A percentile compares a stretch with the other conserved stretches of the same genome.
Conservation (phyloP, 2,797 vertebrate species). For the Pseudopleuronectes americanus region DNA sequence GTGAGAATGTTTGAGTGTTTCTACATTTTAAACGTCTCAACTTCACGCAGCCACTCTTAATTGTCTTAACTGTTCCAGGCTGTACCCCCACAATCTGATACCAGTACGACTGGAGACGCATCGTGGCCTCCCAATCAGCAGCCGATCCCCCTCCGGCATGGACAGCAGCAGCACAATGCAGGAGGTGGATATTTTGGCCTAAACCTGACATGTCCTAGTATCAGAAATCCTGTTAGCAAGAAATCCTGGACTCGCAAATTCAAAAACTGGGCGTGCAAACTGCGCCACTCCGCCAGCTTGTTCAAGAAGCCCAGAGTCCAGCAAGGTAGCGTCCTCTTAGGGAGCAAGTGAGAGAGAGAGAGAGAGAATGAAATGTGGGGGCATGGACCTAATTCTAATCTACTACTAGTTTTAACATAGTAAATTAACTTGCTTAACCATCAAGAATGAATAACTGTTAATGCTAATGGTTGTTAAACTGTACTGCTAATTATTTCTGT, state of each 20-base stretch:
- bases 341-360: slow-evolving; percentile 74
- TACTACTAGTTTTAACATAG: slow-evolving; percentile 79
- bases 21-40: slow-evolving; percentile 44
- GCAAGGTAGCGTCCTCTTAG: slow-evolving; percentile 94
- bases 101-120: slow-evolving; percentile 81
- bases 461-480: slow-evolving; percentile 58
- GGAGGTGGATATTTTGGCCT: slow-evolving; percentile 99
- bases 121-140: slow-evolving; percentile 83
- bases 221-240: slow-evolving; percentile 98
- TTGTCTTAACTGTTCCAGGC: slow-evolving; percentile 84
- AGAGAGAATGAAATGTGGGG: slow-evolving; percentile 78
- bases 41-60: slow-evolving; percentile 62
- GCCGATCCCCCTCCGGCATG: slow-evolving; percentile 80
- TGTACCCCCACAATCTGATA: slow-evolving; percentile 85
- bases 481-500: slow-evolving; percentile 57
- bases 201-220: slow-evolving; percentile 99
- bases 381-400: slow-evolving; percentile 78
- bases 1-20: slow-evolving; percentile 51
- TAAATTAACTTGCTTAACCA: slow-evolving; percentile 72
- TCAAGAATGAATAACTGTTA: slow-evolving; percentile 66
- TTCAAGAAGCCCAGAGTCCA: slow-evolving; percentile 95
- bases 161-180: slow-evolving; percentile 89
- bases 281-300: slow-evolving; percentile 96
- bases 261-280: slow-evolving; percentile 97
- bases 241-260: slow-evolving; percentile 97